Evolutionary conservation across 2,888 invertebrate genomes (phyloP), one percentile per base, ranked within the genome.

Genomic region (Caenorhabditis zanzibari): DNA sequence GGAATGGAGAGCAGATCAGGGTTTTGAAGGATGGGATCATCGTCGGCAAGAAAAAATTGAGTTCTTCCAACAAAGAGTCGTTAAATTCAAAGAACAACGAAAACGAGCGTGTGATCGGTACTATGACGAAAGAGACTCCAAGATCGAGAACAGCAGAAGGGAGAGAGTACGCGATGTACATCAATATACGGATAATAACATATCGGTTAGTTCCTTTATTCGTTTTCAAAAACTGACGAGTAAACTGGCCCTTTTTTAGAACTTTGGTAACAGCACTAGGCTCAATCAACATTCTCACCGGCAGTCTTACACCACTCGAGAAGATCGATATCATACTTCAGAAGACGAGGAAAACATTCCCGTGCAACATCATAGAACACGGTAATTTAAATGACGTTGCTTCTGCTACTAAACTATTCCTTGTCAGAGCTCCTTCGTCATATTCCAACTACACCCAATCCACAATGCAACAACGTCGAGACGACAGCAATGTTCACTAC

Each of bases 381-480:
- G 56, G 74, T 74, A 47, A 16, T 47, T 47, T 47, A 6, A 19
- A 19, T 19, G 2, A 44, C 14, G 2, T 47, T 47, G 12, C 5
- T 38, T 38, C 4, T 38, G 19, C 10, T 41, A 14, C 7, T 1
- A 16, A 4, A 32, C 1, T 54, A 22, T 19, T 19, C 14, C 26
- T 35, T 74, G 54, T 47, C 49, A 58, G 49, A 35, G 58, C 71
- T 28, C 71, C 58, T 1, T 0, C 6, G 6, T n/a, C n/a, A 3
- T 19, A 32, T 1, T 22, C 10, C 2, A 49, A 22, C 16, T 7
- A 28, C 47, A 47, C 32, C 22, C 72, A 59, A 7, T 59, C 59
- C 6, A 47, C 72, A 32, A 49, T 72, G 59, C 14, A 44, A 2
- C 63, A 49, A 35, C 73, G 41, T 10, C 74, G 41, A 2, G 74